Percentiles rank a stretch among this genome's conserved stretches.
phyloP scores from a whole-genome alignment of 2,797 vertebrate genomes.

The Pagetopsis macropterus region DNA sequence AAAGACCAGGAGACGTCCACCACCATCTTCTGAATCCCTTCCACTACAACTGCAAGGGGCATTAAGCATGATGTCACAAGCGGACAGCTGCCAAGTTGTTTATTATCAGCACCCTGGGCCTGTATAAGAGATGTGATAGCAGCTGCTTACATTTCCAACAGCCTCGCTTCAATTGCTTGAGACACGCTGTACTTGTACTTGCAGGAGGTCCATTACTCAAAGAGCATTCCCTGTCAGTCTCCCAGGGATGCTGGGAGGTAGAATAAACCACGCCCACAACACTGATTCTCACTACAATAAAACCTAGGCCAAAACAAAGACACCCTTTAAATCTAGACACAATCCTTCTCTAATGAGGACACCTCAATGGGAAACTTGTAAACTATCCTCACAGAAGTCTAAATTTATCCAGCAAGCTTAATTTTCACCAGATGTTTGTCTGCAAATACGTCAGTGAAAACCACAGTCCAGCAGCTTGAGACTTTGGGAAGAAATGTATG shows the following conservation, averaged over 20 bases:
- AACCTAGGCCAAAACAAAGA: not conserved
- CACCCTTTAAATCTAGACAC: conserved; percentile 20
- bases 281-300: conserved; percentile 3
- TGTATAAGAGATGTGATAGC: conserved; percentile 39
- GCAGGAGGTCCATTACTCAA: conserved; percentile 48
- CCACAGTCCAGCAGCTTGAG: conserved; percentile 33
- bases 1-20: conserved; percentile 39
- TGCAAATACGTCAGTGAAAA: conserved; percentile 33
- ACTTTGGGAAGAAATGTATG: conserved; percentile 3
- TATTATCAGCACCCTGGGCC: conserved; percentile 46
- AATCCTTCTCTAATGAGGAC: conserved; percentile 8
- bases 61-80: conserved; percentile 60
- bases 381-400: conserved; percentile 27
- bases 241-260: conserved; percentile 41
- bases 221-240: conserved; percentile 36
- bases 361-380: conserved; percentile 6
- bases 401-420: conserved; percentile 17
- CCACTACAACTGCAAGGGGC: conserved; percentile 44
- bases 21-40: conserved; percentile 39
- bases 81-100: conserved; percentile 61
- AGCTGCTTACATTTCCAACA: conserved; percentile 44
- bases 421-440: conserved; percentile 27
- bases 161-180: conserved; percentile 36
- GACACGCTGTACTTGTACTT: conserved; percentile 38
- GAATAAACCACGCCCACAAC: conserved; percentile 21